Conservation (phyloP, 2,797 vertebrate genomes). For the Sitta carolinensis region DNA sequence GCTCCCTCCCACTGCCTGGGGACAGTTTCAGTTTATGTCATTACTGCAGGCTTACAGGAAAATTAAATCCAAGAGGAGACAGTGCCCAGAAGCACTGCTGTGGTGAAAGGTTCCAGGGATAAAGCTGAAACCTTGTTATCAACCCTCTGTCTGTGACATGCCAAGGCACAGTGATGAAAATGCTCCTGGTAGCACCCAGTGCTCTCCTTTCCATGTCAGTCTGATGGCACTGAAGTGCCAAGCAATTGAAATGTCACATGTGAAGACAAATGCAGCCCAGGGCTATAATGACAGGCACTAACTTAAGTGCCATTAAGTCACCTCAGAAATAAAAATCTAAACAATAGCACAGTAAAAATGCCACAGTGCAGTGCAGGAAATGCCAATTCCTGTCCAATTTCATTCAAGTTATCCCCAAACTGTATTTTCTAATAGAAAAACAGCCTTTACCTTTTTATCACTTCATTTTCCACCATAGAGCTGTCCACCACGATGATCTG, state of each 20-base stretch:
- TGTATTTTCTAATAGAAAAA: not conserved
- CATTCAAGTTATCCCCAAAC: not conserved
- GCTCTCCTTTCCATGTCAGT: not conserved
- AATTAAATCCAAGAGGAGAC: not conserved
- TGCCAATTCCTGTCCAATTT: not conserved
- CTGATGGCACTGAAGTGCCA: not conserved
- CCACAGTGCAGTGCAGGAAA: not conserved
- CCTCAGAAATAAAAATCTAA: slow-evolving; percentile 1
- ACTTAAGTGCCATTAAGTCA: not conserved
- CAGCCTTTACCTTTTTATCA: slow-evolving; percentile 84
- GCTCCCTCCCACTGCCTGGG: not conserved
- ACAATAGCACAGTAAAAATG: not conserved
- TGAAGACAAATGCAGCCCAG: not conserved
- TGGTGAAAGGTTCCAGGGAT: not conserved
- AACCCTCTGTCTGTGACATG: not conserved
- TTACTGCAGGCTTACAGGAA: not conserved
- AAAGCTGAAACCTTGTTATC: not conserved
- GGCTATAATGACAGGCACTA: not conserved
- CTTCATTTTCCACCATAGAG: slow-evolving; percentile 88
- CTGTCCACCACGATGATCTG: slow-evolving; percentile 96
- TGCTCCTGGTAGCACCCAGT: not conserved
- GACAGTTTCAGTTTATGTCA: not conserved
- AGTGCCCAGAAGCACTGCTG: not conserved
- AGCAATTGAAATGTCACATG: not conserved
- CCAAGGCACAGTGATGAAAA: not conserved